Base-by-base conservation (phyloP, 2,888 invertebrate species). In the Autographa gamma region DNA sequence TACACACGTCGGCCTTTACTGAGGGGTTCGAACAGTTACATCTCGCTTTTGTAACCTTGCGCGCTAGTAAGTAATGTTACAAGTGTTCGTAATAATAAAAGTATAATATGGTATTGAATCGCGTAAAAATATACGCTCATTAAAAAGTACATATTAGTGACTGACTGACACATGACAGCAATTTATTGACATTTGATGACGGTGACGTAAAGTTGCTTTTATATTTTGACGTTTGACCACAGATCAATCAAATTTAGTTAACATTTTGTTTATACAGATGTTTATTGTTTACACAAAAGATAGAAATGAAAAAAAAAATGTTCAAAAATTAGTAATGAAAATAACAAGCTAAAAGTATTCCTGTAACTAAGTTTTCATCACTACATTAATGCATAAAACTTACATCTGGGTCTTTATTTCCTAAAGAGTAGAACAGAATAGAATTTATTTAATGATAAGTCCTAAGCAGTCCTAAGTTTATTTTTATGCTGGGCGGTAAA, bases 11-110 rank as follows among this genome's bases (percentile, higher is more conserved):
- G 7, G 7, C 31, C 60, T 63, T 25, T 63, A 25, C 43, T 31
- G 66, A 71, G 63, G 43, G 68, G 61, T 59, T 11, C 61, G 65
- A 66, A 61, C 41, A 48, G 63, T 31, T 43, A 74, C 68, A 59
- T 69, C 60, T 58, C 31, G 59, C 69, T 43, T 58, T 52, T 65
- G 19, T 75, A 82, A 83, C 83, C 84, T 84, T 83, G 82, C 77
- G 72, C 65, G 65, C 54, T 41, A 34, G 65, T 63, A 77, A 71
- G 63, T 65, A 78, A 71, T 64, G 58, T 73, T 73, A 73, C 69
- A 63, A 77, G 34, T 63, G 64, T 65, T 67, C 69, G 59, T 76
- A 73, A 59, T 78, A 77, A 34, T 65, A 66, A 62, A 64, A 56
- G 60, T 73, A 80, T 69, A 82, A 75, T 63, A 63, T 65, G 25